Conservation (phyloP, 2,113 vertebrate species). For the Dermatemys mawii region DNA sequence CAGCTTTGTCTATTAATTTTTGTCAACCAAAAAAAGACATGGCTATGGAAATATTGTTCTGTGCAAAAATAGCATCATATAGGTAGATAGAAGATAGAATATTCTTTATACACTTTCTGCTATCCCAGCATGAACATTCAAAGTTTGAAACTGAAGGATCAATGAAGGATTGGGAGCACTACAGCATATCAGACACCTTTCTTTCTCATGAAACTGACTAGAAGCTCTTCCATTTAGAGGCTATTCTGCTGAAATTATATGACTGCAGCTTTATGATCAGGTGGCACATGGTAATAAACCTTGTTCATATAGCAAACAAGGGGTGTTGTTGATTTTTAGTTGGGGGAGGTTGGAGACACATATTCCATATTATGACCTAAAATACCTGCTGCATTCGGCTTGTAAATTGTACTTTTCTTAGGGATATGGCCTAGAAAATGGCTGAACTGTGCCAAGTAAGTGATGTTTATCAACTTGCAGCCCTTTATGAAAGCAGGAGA, state of each 20-base stretch:
- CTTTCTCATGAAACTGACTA: background rate
- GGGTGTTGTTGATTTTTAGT: slow-evolving; percentile 31
- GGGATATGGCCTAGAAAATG: slow-evolving; percentile 58
- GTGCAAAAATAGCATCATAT: background rate
- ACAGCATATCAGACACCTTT: background rate
- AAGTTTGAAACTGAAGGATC: background rate
- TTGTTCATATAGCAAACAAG: background rate
- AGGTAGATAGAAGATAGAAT: background rate
- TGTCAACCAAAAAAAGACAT: background rate
- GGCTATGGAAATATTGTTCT: background rate
- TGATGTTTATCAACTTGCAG: slow-evolving; percentile 60
- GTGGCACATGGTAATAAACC: slow-evolving; percentile 60
- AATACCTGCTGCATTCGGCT: slow-evolving; percentile 63
- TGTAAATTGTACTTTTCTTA: slow-evolving; percentile 58
- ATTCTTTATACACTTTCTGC: background rate
- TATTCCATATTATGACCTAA: slow-evolving; percentile 46
- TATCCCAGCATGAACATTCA: background rate
- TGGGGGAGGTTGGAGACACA: slow-evolving; percentile 42
- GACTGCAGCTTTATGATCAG: slow-evolving; percentile 18
- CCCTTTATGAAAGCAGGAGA: slow-evolving; percentile 46
- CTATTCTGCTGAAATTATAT: background rate
- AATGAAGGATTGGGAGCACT: background rate
- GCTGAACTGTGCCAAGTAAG: slow-evolving; percentile 56
- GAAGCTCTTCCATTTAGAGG: background rate
- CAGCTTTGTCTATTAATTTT: slow-evolving; percentile 38